Base-by-base conservation (phyloP, 2,113 vertebrate genomes). In the Clinocottus analis region DNA sequence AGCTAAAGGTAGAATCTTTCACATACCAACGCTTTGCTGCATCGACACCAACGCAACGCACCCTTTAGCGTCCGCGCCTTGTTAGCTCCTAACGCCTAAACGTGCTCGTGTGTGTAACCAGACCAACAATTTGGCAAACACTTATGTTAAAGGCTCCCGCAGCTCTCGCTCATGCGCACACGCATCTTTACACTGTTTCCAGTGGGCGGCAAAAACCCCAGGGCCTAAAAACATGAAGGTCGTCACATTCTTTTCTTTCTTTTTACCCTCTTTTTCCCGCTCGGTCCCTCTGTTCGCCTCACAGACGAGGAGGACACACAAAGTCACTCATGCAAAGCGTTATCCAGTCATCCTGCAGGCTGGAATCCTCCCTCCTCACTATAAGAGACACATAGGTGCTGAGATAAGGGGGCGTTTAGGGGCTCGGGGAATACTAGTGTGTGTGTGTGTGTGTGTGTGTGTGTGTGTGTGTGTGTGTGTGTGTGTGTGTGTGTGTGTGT, bases 341-440 rank as follows among this genome's bases (percentile, higher is more conserved):
- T 74, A 60, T 56, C 74, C 64, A 61, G 73, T 61, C 51, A 21
- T 60, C 41, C 62, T 16, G n/a, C 53, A 47, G 80, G 59, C 71
- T 19, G 49, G 33, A 77, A 69, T 61, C 63, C 73, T 60, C 71
- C 56, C 65, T 71, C 59, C 60, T 61, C 59, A 64, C 58, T 43
- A 61, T 79, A 75, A 77, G 72, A 55, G 60, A 65, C 72, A 66
- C 60, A 68, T 49, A 69, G 67, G 65, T 79, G 27, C 71, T 25
- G 51, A 84, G 84, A 84, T 86, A 80, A 75, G 43, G 72, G 67
- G 39, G 39, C 25, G 53, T 51, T 74, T 23, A 63, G 79, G 78
- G 67, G 79, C 74, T 64, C 63, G 55, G 77, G 76, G 73, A 80
- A 71, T 75, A 72, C 79, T 55, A 1, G 1, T 64, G n/a, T 19